Conservation (phyloP, 2,797 vertebrate species). For the Syndactyla subalaris region DNA sequence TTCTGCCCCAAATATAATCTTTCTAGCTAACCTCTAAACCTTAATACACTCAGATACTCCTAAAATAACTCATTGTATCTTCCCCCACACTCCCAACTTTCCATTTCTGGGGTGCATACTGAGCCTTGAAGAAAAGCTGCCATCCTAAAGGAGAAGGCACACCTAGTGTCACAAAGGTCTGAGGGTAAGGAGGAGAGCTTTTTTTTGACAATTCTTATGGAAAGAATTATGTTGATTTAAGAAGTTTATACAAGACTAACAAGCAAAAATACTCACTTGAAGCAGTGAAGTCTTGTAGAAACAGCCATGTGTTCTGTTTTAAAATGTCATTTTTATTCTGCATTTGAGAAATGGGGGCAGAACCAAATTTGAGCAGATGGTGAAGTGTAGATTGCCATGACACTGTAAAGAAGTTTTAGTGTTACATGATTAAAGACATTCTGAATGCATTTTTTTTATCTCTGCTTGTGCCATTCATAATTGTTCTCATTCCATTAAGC, state of each 20-base stretch:
- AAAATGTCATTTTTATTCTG: conserved; percentile 41
- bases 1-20: conserved; percentile 22
- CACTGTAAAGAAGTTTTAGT: conserved; percentile 56
- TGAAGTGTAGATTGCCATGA: conserved; percentile 50
- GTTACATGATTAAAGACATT: conserved; percentile 72
- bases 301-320: conserved; percentile 43
- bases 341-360: conserved; percentile 44
- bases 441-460: conserved; percentile 41
- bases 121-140: conserved; percentile 6
- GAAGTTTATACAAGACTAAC: conserved; percentile 25
- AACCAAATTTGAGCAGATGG: conserved; percentile 42
- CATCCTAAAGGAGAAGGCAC: not conserved
- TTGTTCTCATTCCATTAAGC: conserved; percentile 34
- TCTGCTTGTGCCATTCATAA: conserved; percentile 28
- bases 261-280: conserved; percentile 25
- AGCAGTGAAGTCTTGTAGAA: conserved; percentile 32
- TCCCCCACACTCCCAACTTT: not conserved
- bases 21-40: conserved; percentile 44
- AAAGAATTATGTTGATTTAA: not conserved
- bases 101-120: not conserved
- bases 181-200: not conserved
- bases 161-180: not conserved
- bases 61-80: not conserved
- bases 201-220: not conserved
- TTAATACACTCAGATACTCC: conserved; percentile 14